Conservation (phyloP, 2,888 invertebrate genomes). For the Ctena decussata region DNA sequence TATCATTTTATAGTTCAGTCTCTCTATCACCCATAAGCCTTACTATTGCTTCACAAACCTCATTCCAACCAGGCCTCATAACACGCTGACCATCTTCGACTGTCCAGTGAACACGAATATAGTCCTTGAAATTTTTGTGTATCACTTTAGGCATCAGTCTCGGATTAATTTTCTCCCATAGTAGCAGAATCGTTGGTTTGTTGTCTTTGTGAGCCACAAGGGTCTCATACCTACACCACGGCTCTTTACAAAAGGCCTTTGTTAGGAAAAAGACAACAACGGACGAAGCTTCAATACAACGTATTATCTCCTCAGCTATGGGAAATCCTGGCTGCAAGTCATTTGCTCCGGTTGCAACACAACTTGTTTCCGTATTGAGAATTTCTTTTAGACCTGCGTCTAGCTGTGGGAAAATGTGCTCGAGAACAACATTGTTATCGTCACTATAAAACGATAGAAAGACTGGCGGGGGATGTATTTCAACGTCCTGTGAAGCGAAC, state of each 20-base stretch:
- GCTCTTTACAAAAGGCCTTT: background rate
- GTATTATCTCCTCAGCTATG: background rate
- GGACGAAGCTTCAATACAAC: background rate
- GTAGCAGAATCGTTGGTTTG: background rate
- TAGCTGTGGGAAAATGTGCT: background rate
- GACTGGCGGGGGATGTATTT: background rate
- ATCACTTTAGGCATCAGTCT: background rate
- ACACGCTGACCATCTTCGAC: background rate
- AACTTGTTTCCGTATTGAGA: background rate
- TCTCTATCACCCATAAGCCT: background rate
- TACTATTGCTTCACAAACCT: background rate
- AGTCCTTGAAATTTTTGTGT: background rate
- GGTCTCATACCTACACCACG: background rate
- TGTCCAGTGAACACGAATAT: background rate
- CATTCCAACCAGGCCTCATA: background rate
- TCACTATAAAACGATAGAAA: background rate
- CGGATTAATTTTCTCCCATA: background rate
- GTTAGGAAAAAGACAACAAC: background rate
- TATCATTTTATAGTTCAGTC: too few species aligned
- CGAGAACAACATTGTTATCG: background rate
- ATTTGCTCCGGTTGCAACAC: background rate
- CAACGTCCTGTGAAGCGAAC: background rate
- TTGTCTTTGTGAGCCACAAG: background rate
- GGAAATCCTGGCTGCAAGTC: background rate
- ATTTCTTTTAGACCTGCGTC: background rate